These are phyloP conservation scores for Anguilla rostrata DNA, from an alignment of 2,113 vertebrate species.

Conservation along the genomic window DNA sequence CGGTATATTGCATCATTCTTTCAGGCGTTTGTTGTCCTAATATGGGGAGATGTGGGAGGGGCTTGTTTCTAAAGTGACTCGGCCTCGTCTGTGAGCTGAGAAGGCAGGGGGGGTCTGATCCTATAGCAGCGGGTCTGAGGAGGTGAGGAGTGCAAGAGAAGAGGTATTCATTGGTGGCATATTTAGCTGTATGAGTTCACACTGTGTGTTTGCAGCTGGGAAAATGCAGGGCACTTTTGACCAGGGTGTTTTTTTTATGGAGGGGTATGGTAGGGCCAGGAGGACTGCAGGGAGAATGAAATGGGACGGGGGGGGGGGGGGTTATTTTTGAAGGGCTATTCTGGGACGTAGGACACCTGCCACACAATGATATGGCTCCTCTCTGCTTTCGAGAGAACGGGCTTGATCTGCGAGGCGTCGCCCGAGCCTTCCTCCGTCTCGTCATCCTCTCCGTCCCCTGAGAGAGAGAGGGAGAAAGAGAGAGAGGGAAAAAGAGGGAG, in stretches of 20 bases:
- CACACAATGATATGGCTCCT: constrained; percentile 97
- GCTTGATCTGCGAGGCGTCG: constrained; percentile 71
- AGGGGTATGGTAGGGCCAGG: not conserved
- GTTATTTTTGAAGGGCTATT: constrained; percentile 65
- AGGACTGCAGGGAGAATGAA: not conserved
- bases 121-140: not conserved
- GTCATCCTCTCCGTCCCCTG: constrained; percentile 90
- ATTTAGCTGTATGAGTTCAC: constrained; percentile 10
- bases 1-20: not conserved
- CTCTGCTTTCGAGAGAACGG: constrained; percentile 84
- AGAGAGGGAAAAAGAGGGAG: not conserved
- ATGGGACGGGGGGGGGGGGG: not conserved
- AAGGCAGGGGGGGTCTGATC: not conserved
- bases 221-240: constrained; percentile 23
- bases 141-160: not conserved
- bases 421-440: constrained; percentile 81
- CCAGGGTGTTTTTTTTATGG: constrained; percentile 30
- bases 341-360: constrained; percentile 86
- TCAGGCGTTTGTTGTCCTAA: not conserved
- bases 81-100: constrained; percentile 18
- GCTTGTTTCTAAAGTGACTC: not conserved
- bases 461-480: constrained; percentile 13
- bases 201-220: constrained; percentile 25
- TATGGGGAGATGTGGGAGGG: not conserved
- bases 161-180: constrained; percentile 19